Base-by-base conservation (phyloP, 1,140 invertebrate genomes). In the Bombus polaris region DNA sequence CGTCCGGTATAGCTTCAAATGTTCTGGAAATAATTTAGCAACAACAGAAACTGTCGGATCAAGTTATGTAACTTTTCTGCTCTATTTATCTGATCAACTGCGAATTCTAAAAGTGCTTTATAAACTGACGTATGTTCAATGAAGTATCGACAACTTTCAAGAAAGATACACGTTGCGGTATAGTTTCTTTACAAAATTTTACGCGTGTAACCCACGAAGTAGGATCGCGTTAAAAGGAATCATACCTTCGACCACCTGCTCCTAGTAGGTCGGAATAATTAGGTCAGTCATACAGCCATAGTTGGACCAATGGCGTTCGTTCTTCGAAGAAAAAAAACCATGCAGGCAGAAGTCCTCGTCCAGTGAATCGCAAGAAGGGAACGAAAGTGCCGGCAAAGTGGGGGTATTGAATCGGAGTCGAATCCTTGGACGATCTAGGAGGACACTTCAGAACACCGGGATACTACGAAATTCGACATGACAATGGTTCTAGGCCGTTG, bases 401-500 rank as follows among this genome's bases (percentile, higher is more conserved):
- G 47, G 47, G 76, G 87, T 73, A 78, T 72, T 42, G 85, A 90
- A 91, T 90, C 89, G 35, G 13, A 87, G 88, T 75, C 82, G 88
- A 90, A 90, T 90, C 88, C 85, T 75, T 74, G 88, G 75, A 87
- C 89, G 74, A 82, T 81, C 72, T 39, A 77, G 73, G 62, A 90
- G 77, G 88, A 88, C 86, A 80, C 75, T 85, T 80, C 42, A 78
- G 79, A 79, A 15, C 66, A 62, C 53, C 35, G 74, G 57, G 86
- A 87, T 76, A 82, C 42, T 62, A 77, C 62, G 85, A 87, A 87
- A 78, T 88, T 70, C 71, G 76, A 59, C 80, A 73, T 86, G 83
- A 91, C 88, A 92, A 87, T 87, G 81, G 87, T 71, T 77, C 35
- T 28, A 66, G 87, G 81, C 83, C 90, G 88, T 91, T 90, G 83